Evolutionary conservation across 2,113 vertebrate species (phyloP), one percentile per base, ranked within the genome.

Genomic region (Corythornis vintsioides): DNA sequence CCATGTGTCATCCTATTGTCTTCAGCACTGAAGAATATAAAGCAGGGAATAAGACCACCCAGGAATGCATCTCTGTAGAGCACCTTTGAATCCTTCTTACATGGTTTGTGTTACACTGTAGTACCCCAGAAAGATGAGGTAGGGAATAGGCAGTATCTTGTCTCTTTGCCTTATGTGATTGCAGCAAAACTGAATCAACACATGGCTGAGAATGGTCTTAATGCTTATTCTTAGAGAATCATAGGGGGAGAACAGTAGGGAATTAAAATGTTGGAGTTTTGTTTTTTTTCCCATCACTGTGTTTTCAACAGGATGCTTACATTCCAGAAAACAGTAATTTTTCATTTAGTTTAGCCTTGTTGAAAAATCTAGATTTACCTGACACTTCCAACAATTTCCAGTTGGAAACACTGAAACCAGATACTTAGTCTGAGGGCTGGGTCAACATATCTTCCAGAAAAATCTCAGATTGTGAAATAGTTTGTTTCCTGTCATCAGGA

Each of bases 401-500:
- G 38, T 93, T 94, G 83, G 90, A 90, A 95, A 91, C 3, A 4
- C 47, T 76, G 89, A 96, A 94, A 93, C 7, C 4, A 73, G 75
- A 96, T 83, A 87, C 78, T 89, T 52, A 33, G 81, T 59, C 29
- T 85, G 84, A 92, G 89, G 89, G 78, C 81, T 90, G 91, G 91
- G 91, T 89, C 92, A 88, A 40, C 29, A 0, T 85, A 94, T 94
- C 94, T 94, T 92, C 85, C 87, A 91, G 92, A 92, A 93, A 50
- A 90, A 93, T 91, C 92, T 95, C 79, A 94, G 89, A 73, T 92
- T 93, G 87, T 91, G 89, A 93, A 95, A 91, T 64, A 85, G 82
- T 96, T 95, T 93, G 91, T 94, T 95, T 94, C 91, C 94, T 95
- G 91, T 96, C 91, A 94, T 91, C 88, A 86, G 85, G 75, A 94